These are phyloP conservation scores for Eleginops maclovinus DNA, from an alignment of 2,113 vertebrate species.

Conservation along the genomic window DNA sequence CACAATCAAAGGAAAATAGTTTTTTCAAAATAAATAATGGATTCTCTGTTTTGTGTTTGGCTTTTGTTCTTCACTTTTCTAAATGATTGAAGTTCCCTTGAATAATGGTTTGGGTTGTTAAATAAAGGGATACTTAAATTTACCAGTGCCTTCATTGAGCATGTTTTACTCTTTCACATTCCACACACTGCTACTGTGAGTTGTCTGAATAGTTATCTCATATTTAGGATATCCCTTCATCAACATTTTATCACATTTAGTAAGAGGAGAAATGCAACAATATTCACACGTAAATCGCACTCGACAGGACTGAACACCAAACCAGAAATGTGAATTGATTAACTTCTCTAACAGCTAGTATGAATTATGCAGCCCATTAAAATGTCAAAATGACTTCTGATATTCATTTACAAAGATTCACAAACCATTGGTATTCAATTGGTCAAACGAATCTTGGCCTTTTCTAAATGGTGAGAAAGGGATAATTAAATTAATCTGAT, in stretches of 20 bases:
- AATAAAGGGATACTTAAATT: not conserved
- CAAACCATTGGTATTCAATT: not conserved
- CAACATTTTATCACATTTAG: not conserved
- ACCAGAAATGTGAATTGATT: not conserved
- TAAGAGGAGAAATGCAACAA: not conserved
- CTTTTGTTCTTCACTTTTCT: not conserved
- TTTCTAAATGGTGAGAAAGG: conserved; percentile 5
- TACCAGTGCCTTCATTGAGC: not conserved
- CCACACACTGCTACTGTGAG: not conserved
- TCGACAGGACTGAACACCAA: not conserved
- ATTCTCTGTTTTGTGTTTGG: not conserved
- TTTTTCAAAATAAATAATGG: not conserved
- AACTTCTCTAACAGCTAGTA: not conserved
- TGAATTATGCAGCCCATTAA: not conserved
- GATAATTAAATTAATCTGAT: conserved; percentile 19
- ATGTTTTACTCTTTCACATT: not conserved
- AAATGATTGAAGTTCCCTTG: not conserved
- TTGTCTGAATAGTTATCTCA: not conserved
- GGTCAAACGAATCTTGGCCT: not conserved
- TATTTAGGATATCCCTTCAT: not conserved
- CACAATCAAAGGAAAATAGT: too few species aligned
- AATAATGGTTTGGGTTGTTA: not conserved
- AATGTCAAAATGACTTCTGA: too few species aligned
- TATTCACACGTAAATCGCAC: not conserved
- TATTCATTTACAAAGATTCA: not conserved